Evolutionary conservation across 2,113 vertebrate species (phyloP).

Genomic region (Erythrocercus mccallii): DNA sequence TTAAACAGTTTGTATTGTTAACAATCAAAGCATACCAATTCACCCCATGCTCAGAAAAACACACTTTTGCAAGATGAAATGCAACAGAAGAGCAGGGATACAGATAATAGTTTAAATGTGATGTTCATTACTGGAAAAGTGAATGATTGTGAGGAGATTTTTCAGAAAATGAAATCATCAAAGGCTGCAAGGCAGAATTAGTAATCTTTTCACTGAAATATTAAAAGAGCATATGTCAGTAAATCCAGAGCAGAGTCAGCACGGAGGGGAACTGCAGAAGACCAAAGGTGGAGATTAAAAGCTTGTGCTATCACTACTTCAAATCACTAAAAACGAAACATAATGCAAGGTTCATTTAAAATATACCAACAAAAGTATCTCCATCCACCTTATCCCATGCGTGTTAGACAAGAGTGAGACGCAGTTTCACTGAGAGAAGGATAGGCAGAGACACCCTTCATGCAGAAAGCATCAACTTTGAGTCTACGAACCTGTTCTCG

Average conservation of each 20-base stretch:
- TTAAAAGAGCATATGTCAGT: conserved; percentile 27
- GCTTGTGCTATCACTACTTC: neutral
- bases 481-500: conserved; percentile 92
- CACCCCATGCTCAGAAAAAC: conserved; percentile 62
- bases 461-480: conserved; percentile 69
- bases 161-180: conserved; percentile 47
- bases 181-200: conserved; percentile 51
- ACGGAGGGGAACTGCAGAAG: conserved; percentile 5
- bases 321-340: conserved; percentile 3
- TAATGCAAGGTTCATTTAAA: neutral
- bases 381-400: conserved; percentile 65
- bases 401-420: conserved; percentile 37
- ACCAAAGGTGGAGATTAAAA: conserved; percentile 44
- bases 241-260: conserved; percentile 29
- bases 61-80: conserved; percentile 48
- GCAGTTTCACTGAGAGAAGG: neutral
- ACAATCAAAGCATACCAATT: conserved; percentile 25
- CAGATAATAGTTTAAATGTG: conserved; percentile 15
- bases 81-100: conserved; percentile 35
- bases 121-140: neutral
- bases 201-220: conserved; percentile 23
- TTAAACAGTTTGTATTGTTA: conserved; percentile 38
- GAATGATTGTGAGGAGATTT: conserved; percentile 52
- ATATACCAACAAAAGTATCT: neutral
- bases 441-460: conserved; percentile 53